Evolutionary conservation across 2,113 vertebrate species (phyloP).

Genomic region (Plecotus auritus): DNA sequence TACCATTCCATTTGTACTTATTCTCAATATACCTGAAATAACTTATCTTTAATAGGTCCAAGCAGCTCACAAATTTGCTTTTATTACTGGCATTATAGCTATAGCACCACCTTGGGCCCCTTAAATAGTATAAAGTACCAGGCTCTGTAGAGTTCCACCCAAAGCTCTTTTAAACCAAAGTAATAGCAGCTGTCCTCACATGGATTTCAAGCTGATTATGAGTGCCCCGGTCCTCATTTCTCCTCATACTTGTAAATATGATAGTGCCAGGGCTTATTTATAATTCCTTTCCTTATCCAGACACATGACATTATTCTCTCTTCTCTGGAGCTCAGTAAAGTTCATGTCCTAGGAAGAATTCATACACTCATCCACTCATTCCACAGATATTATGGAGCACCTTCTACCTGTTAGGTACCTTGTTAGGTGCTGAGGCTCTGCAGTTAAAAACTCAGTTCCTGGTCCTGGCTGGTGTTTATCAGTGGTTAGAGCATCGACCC

Average conservation of each 20-base stretch:
- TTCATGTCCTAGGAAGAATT: not conserved
- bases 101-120: not conserved
- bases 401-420: not conserved
- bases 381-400: not conserved
- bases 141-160: not conserved
- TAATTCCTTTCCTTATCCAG: not conserved
- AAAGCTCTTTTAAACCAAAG: not conserved
- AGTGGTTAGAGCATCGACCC: too few relatives aligned
- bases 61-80: not conserved
- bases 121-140: not conserved
- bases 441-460: not conserved
- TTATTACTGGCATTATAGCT: constrained; percentile 3
- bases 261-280: not conserved
- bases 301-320: not conserved
- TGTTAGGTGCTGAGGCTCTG: not conserved
- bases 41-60: not conserved
- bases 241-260: not conserved
- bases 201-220: not conserved
- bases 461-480: too few relatives aligned
- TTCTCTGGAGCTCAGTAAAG: not conserved
- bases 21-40: not conserved
- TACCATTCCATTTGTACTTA: not conserved
- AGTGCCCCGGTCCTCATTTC: not conserved
- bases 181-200: not conserved
- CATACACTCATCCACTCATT: not conserved